Evolutionary conservation across 2,797 vertebrate species (phyloP), one percentile per base, ranked within the genome.

Genomic region (Sebastolobus alascanus): DNA sequence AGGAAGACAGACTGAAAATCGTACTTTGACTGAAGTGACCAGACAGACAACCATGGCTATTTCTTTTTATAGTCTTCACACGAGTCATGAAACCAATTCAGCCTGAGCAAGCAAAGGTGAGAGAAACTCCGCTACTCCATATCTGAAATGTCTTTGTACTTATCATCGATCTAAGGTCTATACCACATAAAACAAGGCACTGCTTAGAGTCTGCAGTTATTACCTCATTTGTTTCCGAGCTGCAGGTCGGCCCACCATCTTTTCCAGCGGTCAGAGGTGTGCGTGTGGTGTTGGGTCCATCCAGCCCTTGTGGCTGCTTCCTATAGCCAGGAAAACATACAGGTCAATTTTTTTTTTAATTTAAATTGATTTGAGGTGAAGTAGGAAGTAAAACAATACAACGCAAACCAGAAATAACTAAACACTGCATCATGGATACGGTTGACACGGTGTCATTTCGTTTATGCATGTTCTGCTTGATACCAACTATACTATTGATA

Each of bases 241-340:
- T 86, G 85, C 90, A 84, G 52, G 90, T 87, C 0, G 93, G 88
- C 5, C 88, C 91, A 1, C 91, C 93, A 4, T 95, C 93, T 87
- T 85, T 93, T 20, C 93, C 92, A 38, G 89, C 89, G 70, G 92
- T 92, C 83, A 93, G 79, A 38, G 94, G 91, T 8, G 87, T 91
- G 12, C 91, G 90, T 31, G 81, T 76, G 40, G 65, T 37, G 76
- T 87, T 89, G 64, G 90, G 63, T 50, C 84, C 85, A 33, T 90
- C 90, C 50, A 84, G 76, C 3, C 79, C 84, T n/a, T 91, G 92
- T 27, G 84, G 89, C 11, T 90, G 84, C 55, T 91, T 94, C 87
- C 94, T 95, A 13, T 9, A 71, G 20, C 29, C 22, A 76, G n/a
- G 22, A 29, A 77, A 65, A 58, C 10, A 27, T 6, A 27, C 22